Evolutionary conservation across 2,797 vertebrate species (phyloP), one percentile per base, ranked within the genome.

Genomic region (Microtus californicus): DNA sequence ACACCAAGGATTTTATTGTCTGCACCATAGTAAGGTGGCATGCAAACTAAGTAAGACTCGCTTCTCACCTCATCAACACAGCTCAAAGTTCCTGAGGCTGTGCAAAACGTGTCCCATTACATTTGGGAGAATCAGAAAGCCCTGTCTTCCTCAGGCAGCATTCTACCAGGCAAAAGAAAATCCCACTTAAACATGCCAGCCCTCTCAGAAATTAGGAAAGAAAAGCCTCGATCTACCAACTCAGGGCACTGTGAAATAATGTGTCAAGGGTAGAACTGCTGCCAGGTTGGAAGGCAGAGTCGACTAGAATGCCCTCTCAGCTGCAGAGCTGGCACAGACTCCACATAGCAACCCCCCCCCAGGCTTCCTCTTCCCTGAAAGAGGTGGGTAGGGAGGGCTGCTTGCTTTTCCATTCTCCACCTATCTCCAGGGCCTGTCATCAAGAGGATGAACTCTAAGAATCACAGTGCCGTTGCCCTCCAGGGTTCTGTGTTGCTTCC

Each of bases 41-140:
- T 76, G 25, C 12, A 94, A 82, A 82, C 87, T 56, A 21, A 74
- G 15, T 54, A 19, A 31, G 6, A 88, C 6, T 85, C 79, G 3
- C 63, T 81, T 83, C 76, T 94, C 69, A 82, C 23, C 29, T 81
- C 5, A 82, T 76, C n/a, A 85, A 63, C 88, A 29, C 83, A 94
- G 82, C 9, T 56, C 31, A 61, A 56, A 17, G 9, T 82, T 86
- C 86, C 48, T 73, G 14, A 83, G 85, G 25, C 29, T 61, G 2
- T 37, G 25, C 14, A 81, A 86, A 93, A 45, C 61, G 25, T n/a
- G 63, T 56, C 19, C 59, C 12, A 27, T 51, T 9, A 74, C 12
- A 82, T 56, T 65, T 90, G 74, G 19, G 29, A 79, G 29, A 93
- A 48, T 51, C 23, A 45, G 91, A 73, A 93, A 78, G 4, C 29